phyloP scores from a whole-genome alignment of 2,888 invertebrate genomes.

The Melieria crassipennis region DNA sequence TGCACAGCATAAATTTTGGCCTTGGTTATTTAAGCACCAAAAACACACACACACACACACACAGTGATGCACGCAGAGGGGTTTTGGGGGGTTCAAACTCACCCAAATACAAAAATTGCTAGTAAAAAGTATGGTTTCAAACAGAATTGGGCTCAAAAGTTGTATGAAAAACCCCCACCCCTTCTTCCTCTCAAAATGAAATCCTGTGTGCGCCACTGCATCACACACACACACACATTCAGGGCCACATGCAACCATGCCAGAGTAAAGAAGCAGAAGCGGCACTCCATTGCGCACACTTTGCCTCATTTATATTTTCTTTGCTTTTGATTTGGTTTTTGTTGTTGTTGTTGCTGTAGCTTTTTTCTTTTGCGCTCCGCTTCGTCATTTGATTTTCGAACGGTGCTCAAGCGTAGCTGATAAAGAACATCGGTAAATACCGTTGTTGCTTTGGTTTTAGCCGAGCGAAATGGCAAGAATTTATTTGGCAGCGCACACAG shows the following conservation, averaged over 20 bases:
- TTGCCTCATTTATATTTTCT: conserved; percentile 45
- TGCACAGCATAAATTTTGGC: conserved; percentile 13
- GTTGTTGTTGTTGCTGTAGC: background rate
- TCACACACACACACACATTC: no score
- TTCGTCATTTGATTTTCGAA: background rate
- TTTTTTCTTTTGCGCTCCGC: background rate
- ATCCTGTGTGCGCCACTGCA: no score
- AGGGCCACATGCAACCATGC: no score
- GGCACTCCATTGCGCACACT: background rate
- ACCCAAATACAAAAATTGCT: no score
- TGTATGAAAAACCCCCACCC: no score
- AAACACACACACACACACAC: no score
- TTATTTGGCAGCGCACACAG: conserved; percentile 30
- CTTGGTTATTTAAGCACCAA: conserved; percentile 1
- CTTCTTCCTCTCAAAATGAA: no score
- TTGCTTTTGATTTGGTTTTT: background rate
- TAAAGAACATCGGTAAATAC: conserved; percentile 41
- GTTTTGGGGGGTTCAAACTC: no score
- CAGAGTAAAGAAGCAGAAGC: no score
- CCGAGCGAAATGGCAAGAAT: background rate
- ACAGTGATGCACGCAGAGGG: no score
- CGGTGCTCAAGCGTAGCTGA: conserved; percentile 40
- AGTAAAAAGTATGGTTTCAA: no score
- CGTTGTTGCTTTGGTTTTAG: background rate
- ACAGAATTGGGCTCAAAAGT: no score